These are phyloP conservation scores for Agriotes lineatus DNA, from an alignment of 2,888 invertebrate genomes.

Conservation along the genomic window DNA sequence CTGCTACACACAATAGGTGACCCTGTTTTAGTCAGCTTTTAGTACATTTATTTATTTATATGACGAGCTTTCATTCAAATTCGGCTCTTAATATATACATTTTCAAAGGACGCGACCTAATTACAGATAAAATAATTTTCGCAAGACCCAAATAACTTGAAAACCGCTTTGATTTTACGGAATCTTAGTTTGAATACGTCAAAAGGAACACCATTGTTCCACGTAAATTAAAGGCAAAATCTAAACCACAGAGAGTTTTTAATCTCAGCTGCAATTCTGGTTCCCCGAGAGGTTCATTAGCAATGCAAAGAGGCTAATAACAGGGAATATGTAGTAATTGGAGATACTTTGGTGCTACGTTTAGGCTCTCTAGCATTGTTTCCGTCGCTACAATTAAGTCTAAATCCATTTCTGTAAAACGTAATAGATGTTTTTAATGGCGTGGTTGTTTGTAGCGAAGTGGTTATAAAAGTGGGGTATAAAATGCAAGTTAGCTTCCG, in stretches of 20 bases:
- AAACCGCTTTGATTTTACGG: constrained; percentile 18
- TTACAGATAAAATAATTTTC: constrained; percentile 4
- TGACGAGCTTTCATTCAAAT: background rate
- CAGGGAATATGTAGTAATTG: constrained; percentile 55
- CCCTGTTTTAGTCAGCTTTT: no score
- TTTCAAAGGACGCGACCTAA: background rate
- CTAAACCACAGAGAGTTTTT: constrained; percentile 49
- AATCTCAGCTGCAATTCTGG: constrained; percentile 53
- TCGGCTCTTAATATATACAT: background rate
- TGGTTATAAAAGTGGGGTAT: constrained; percentile 5
- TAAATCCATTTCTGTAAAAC: constrained; percentile 26
- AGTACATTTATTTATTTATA: no score
- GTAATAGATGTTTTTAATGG: constrained; percentile 18
- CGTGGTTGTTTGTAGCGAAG: constrained; percentile 6
- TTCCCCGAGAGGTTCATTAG: constrained; percentile 53
- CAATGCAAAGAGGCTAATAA: constrained; percentile 57
- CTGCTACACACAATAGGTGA: no score
- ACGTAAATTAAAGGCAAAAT: constrained; percentile 45
- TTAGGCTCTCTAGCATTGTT: constrained; percentile 40
- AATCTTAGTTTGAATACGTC: constrained; percentile 25
- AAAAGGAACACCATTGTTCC: constrained; percentile 38
- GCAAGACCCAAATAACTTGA: background rate
- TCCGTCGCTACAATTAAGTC: constrained; percentile 34
- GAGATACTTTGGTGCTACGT: constrained; percentile 49
- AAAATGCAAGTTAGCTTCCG: background rate